phyloP scores from a whole-genome alignment of 2,888 invertebrate genomes.

The Heteromurus nitidus region DNA sequence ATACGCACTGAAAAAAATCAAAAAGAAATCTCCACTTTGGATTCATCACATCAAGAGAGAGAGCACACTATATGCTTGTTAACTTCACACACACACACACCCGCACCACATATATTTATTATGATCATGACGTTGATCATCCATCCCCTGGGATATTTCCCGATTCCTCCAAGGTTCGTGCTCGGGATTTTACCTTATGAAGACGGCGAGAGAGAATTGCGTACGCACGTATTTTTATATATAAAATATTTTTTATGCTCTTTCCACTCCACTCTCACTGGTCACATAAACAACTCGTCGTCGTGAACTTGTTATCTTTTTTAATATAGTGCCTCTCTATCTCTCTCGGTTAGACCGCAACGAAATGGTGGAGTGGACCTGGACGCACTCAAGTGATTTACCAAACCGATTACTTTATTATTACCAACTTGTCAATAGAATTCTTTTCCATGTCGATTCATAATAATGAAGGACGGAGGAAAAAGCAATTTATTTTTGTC shows the following conservation, averaged over 20 bases:
- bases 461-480: conserved; percentile 8
- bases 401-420: conserved; percentile 18
- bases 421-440: conserved; percentile 10
- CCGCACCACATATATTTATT: too few relatives aligned
- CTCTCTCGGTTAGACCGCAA: neutral
- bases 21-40: too few relatives aligned
- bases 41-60: too few relatives aligned
- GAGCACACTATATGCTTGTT: too few relatives aligned
- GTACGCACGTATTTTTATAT: too few relatives aligned
- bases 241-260: neutral
- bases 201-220: too few relatives aligned
- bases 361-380: neutral
- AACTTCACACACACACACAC: too few relatives aligned
- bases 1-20: too few relatives aligned
- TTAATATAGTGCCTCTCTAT: conserved; percentile 10
- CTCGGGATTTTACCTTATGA: too few relatives aligned
- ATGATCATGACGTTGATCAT: too few relatives aligned
- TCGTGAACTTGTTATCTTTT: conserved; percentile 1
- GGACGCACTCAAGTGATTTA: conserved; percentile 12
- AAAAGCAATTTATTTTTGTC: conserved; percentile 3
- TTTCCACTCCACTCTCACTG: neutral
- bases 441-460: neutral
- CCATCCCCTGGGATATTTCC: too few relatives aligned
- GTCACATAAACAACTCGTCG: conserved; percentile 38
- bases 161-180: too few relatives aligned